Evolutionary conservation across 2,113 vertebrate genomes (phyloP).

Genomic region (Nanger granti): DNA sequence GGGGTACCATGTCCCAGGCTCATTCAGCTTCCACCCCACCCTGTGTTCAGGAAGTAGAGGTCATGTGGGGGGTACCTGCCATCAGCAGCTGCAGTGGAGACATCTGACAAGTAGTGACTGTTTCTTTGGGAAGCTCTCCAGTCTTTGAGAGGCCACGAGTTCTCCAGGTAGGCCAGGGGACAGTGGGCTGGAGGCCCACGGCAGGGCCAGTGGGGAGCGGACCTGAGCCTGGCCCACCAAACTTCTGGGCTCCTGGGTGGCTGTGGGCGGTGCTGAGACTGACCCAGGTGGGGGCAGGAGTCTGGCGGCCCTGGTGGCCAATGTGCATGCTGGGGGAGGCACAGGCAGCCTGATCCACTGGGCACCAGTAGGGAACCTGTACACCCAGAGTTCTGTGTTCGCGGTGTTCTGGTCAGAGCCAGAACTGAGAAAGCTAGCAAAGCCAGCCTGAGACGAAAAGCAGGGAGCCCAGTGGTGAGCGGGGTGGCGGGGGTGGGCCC

Average conservation of each 20-base stretch:
- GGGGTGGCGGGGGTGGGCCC: no score
- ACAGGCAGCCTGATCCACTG: neutral
- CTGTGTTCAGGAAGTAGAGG: neutral
- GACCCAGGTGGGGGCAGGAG: neutral
- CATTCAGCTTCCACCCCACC: neutral
- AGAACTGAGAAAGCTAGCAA: neutral
- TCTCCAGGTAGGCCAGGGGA: neutral
- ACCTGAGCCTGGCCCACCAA: neutral
- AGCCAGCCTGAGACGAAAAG: neutral
- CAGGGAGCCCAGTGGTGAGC: neutral
- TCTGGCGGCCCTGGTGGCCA: neutral
- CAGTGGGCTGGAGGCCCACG: neutral
- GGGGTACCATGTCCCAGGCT: neutral
- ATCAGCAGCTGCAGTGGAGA: neutral
- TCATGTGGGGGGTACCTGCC: neutral
- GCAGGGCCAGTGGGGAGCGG: neutral
- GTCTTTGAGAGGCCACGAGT: neutral
- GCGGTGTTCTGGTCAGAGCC: neutral
- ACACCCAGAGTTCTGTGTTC: neutral
- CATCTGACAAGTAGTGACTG: neutral
- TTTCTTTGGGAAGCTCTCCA: neutral
- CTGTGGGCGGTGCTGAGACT: accelerated
- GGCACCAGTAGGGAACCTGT: neutral
- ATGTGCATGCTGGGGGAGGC: neutral
- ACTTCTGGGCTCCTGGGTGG: neutral